Evolutionary conservation across 2,113 vertebrate species (phyloP).

Genomic region (Oxyura jamaicensis): DNA sequence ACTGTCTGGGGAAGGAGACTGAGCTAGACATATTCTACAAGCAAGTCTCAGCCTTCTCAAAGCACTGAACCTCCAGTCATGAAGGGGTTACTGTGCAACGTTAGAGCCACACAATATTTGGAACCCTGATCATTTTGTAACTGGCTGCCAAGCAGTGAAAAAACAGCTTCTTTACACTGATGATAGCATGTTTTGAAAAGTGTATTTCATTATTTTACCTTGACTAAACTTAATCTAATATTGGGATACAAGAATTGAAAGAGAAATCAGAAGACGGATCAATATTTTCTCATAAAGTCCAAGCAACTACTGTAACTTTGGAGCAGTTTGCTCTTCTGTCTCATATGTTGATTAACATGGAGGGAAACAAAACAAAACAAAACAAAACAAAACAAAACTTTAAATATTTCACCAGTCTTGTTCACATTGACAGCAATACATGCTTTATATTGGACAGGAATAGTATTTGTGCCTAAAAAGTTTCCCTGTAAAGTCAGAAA

Average conservation of each 20-base stretch:
- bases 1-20: background rate
- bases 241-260: background rate
- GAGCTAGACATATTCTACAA: background rate
- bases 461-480: background rate
- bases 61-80: background rate
- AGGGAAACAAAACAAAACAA: background rate
- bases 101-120: background rate
- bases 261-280: background rate
- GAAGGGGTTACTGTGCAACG: background rate
- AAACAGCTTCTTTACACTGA: background rate
- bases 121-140: background rate
- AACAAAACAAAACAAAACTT: too few relatives aligned
- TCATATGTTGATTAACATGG: background rate
- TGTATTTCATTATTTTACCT: background rate
- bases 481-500: background rate
- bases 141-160: background rate
- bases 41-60: background rate
- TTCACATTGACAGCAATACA: background rate
- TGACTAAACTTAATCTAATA: background rate
- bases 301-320: background rate
- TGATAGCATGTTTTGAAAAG: background rate
- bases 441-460: background rate
- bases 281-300: background rate
- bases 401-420: background rate
- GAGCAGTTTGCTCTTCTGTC: background rate